Percentiles rank a stretch among this genome's conserved stretches.
These are phyloP conservation scores for Drosophila lacertosa DNA, from an alignment of 1,140 invertebrate genomes.

Conservation along the genomic window DNA sequence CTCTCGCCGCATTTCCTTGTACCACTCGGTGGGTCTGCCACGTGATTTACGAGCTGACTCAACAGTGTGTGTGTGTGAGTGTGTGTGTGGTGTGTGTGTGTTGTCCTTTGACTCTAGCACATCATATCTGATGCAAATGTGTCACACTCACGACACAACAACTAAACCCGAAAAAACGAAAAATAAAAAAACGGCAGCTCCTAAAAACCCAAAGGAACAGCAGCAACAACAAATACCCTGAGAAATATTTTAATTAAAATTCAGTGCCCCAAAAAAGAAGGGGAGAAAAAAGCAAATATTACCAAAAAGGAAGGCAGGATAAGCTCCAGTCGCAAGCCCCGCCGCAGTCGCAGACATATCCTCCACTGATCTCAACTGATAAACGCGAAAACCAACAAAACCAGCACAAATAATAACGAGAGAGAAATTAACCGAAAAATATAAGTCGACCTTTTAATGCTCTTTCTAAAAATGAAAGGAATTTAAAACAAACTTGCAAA, in stretches of 20 bases:
- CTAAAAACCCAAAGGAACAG: slow-evolving; percentile 24
- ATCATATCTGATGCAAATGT: slow-evolving; percentile 80
- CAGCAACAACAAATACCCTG: slow-evolving; percentile 73
- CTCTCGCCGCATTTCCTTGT: slow-evolving; percentile 25
- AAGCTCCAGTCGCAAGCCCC: slow-evolving; percentile 34
- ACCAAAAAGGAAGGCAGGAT: slow-evolving; percentile 64
- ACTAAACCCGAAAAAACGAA: slow-evolving; percentile 7
- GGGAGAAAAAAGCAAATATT: slow-evolving; percentile 53
- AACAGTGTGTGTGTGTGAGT: slow-evolving; percentile 2
- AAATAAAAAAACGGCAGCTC: no score
- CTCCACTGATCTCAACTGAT: slow-evolving; percentile 77
- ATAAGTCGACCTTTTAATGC: slow-evolving; percentile 9
- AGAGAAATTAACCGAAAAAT: not conserved
- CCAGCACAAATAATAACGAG: slow-evolving; percentile 29
- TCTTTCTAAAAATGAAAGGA: not conserved
- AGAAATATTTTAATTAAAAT: slow-evolving; percentile 83
- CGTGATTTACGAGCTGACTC: slow-evolving; percentile 60
- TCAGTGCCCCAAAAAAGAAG: slow-evolving; percentile 60
- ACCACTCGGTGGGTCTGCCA: slow-evolving; percentile 39
- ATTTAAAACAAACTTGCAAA: not conserved
- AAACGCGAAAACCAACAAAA: slow-evolving; percentile 78
- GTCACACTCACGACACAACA: slow-evolving; percentile 78
- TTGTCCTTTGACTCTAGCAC: slow-evolving; percentile 61
- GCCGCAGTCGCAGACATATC: slow-evolving; percentile 45
- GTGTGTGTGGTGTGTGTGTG: slow-evolving; percentile 20